These are phyloP conservation scores for Mus minutoides DNA, from an alignment of 2,797 vertebrate species.

Conservation along the genomic window DNA sequence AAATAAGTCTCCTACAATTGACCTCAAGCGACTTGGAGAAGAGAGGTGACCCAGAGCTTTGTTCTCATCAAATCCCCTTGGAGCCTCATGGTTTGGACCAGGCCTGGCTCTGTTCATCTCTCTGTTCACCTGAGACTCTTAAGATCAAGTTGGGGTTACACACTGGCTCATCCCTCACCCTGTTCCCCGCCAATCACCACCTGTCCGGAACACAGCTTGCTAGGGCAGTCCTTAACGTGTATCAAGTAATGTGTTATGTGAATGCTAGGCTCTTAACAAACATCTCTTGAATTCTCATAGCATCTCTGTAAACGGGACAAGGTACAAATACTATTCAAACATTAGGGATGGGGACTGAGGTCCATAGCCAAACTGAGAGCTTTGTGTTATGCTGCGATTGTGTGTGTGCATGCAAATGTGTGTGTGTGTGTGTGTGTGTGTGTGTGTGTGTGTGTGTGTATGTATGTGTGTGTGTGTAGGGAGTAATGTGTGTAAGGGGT, in stretches of 20 bases:
- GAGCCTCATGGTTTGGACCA: background rate
- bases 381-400: background rate
- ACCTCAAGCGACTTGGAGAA: conserved; percentile 19
- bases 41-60: conserved; percentile 44
- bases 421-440: too few species aligned
- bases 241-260: background rate
- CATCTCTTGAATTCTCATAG: conserved; percentile 25
- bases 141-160: background rate
- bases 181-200: background rate
- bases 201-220: background rate
- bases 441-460: background rate
- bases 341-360: background rate
- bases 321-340: conserved; percentile 10
- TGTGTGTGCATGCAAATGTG: background rate
- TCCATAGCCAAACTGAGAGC: background rate
- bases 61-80: background rate
- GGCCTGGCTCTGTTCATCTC: background rate
- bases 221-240: background rate
- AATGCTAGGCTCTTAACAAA: conserved; percentile 25
- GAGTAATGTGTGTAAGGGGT: too few species aligned
- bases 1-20: conserved; percentile 27
- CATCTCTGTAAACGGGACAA: conserved; percentile 35
- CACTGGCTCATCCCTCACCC: background rate
- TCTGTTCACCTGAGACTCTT: background rate
- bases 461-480: background rate